These are phyloP conservation scores for Brachionus calyciflorus DNA, from an alignment of 1,140 invertebrate genomes.

Conservation along the genomic window DNA sequence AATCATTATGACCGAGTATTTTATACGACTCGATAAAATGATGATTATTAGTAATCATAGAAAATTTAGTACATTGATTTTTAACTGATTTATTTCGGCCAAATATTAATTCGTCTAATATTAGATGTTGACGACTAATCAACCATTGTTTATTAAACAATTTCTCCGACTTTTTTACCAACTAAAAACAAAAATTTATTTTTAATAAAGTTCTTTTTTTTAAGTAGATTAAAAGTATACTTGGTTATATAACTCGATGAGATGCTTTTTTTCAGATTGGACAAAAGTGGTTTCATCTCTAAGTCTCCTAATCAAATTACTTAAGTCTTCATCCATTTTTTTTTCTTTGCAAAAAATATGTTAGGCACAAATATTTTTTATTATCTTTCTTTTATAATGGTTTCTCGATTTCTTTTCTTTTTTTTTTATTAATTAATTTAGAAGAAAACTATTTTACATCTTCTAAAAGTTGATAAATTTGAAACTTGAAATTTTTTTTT, in stretches of 20 bases:
- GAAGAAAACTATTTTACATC: conserved; percentile 24
- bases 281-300: conserved; percentile 24
- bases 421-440: not conserved
- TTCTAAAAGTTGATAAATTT: conserved; percentile 18
- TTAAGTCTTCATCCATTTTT: conserved; percentile 31
- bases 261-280: conserved; percentile 32
- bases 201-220: not conserved
- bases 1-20: conserved; percentile 66
- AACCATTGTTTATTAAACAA: conserved; percentile 37
- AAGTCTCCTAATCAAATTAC: conserved; percentile 13
- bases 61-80: conserved; percentile 44
- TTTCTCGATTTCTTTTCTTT: conserved; percentile 7
- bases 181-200: conserved; percentile 13
- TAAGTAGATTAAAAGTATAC: not conserved
- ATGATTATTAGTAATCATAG: conserved; percentile 4
- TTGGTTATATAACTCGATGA: conserved; percentile 18
- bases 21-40: conserved; percentile 46
- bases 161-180: conserved; percentile 34
- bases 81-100: conserved; percentile 23
- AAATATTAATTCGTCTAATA: conserved; percentile 40
- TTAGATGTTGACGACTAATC: conserved; percentile 1
- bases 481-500: not conserved
- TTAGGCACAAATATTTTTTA: not conserved
- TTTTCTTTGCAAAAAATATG: not conserved
- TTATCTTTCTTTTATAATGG: too few species aligned